These are phyloP conservation scores for Mobula hypostoma DNA, from an alignment of 2,113 vertebrate genomes.

Conservation along the genomic window DNA sequence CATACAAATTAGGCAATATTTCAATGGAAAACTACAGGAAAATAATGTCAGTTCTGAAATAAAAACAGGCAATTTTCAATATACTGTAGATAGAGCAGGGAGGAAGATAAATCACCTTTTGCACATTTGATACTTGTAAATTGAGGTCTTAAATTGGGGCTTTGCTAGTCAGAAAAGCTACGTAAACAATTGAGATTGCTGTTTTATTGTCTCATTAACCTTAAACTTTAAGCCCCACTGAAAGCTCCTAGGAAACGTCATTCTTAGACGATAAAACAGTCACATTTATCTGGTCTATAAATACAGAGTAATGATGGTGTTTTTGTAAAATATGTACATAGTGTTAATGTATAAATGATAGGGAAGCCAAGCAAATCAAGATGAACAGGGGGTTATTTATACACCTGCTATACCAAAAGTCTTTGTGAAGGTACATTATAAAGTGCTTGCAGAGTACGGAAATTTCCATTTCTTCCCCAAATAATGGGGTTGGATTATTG, in stretches of 20 bases:
- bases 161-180: conserved; percentile 25
- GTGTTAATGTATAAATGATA: conserved; percentile 17
- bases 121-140: conserved; percentile 21
- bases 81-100: neutral
- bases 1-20: neutral
- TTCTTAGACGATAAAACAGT: conserved; percentile 19
- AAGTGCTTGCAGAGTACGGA: conserved; percentile 28
- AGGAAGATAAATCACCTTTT: neutral
- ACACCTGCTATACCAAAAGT: neutral
- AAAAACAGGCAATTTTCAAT: conserved; percentile 17
- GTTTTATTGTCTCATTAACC: conserved; percentile 33
- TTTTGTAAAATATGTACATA: conserved; percentile 30
- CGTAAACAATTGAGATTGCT: conserved; percentile 28
- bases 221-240: conserved; percentile 27
- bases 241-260: conserved; percentile 29
- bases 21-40: conserved; percentile 31
- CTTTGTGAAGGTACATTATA: too few species aligned
- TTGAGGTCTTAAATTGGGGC: neutral
- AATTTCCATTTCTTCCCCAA: conserved; percentile 19
- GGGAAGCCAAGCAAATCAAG: conserved; percentile 13
- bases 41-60: neutral
- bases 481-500: neutral
- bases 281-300: conserved; percentile 32
- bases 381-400: neutral
- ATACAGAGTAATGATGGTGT: conserved; percentile 14